phyloP scores from a whole-genome alignment of 1,140 invertebrate species.

The Trachelipus rathkii region DNA sequence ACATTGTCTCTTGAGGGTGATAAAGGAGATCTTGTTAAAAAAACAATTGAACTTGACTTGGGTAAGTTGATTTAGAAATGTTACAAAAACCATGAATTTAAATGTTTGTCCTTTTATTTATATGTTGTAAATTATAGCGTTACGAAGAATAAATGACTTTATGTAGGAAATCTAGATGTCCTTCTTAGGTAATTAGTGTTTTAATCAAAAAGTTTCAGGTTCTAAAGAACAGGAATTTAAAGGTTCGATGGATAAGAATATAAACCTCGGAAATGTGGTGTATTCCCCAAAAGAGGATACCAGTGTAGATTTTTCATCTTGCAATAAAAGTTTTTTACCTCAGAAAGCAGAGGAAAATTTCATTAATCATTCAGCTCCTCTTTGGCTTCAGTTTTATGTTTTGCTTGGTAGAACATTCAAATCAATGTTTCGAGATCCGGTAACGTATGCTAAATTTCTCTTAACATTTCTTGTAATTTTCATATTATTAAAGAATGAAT shows the following conservation, averaged over 20 bases:
- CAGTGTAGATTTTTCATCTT: conserved; percentile 13
- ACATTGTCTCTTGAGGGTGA: background rate
- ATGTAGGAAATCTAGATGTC: background rate
- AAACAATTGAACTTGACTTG: background rate
- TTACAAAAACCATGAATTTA: background rate
- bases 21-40: background rate
- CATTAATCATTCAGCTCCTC: conserved; percentile 50
- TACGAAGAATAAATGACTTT: background rate
- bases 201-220: conserved; percentile 2
- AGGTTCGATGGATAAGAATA: background rate
- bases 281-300: background rate
- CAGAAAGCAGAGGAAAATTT: conserved; percentile 62
- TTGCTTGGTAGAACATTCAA: conserved; percentile 80
- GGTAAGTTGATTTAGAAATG: background rate
- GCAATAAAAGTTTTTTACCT: conserved; percentile 55
- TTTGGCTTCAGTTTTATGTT: conserved; percentile 53
- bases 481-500: background rate
- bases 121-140: background rate
- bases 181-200: conserved; percentile 5
- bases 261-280: background rate
- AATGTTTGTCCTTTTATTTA: background rate
- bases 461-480: background rate
- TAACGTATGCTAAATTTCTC: conserved; percentile 48
- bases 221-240: background rate
- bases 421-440: conserved; percentile 78